phyloP scores from a whole-genome alignment of 2,113 vertebrate species.

The Pelecanoides urinatrix region DNA sequence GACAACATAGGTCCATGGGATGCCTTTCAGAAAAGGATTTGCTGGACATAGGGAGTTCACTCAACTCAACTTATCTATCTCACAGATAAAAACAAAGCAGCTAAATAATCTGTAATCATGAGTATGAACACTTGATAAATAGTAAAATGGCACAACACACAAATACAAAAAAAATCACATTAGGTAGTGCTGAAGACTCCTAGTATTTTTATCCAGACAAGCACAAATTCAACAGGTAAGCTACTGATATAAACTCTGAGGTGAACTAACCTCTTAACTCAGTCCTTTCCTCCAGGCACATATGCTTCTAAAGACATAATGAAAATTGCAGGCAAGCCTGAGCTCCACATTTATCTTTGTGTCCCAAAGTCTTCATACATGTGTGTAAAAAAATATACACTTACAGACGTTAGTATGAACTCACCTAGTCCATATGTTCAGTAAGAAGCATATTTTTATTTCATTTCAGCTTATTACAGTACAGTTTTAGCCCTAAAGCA shows the following conservation, averaged over 20 bases:
- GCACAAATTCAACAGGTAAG: not conserved
- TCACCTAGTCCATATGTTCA: not conserved
- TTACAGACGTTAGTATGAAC: not conserved
- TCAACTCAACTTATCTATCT: no score
- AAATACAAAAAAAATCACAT: not conserved
- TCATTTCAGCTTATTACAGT: not conserved
- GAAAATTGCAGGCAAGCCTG: not conserved
- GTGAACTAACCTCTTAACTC: not conserved
- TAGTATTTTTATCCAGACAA: not conserved
- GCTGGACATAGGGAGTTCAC: not conserved
- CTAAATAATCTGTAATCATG: not conserved
- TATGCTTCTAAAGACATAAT: not conserved
- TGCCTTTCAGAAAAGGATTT: not conserved
- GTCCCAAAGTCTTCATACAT: not conserved
- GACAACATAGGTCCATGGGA: rapidly evolving
- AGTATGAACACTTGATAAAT: not conserved
- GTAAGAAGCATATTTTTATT: not conserved
- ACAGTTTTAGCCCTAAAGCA: not conserved
- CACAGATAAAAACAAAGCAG: not conserved
- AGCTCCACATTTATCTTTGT: not conserved
- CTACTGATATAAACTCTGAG: not conserved
- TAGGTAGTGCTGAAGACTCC: not conserved
- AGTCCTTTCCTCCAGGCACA: not conserved
- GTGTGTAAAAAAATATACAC: not conserved
- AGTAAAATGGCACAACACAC: not conserved